These are phyloP conservation scores for Ectemnius lituratus DNA, from an alignment of 2,888 invertebrate genomes.

Conservation along the genomic window DNA sequence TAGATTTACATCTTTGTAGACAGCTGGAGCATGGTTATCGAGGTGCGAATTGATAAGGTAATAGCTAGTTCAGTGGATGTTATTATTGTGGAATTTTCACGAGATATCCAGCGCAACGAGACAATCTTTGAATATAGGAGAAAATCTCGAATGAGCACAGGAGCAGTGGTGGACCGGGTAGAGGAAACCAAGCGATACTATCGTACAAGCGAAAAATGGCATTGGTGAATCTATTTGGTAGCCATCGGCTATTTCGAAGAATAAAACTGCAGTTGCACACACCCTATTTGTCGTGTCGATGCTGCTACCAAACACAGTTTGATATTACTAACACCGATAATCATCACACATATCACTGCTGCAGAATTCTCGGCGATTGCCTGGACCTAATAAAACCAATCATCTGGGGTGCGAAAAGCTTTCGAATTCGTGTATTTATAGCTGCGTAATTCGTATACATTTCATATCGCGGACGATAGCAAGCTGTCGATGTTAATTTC, in stretches of 20 bases:
- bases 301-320: slow-evolving; percentile 56
- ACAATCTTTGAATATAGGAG: background rate
- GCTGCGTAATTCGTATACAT: too few relatives aligned
- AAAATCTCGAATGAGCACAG: background rate
- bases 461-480: too few relatives aligned
- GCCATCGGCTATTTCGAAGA: slow-evolving; percentile 56
- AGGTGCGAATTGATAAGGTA: too few relatives aligned
- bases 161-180: slow-evolving; percentile 1
- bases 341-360: too few relatives aligned
- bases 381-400: too few relatives aligned
- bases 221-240: slow-evolving; percentile 44
- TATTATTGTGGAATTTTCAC: background rate
- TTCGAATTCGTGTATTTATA: too few relatives aligned
- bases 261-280: slow-evolving; percentile 65
- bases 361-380: too few relatives aligned
- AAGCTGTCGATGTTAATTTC: too few relatives aligned
- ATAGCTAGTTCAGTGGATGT: too few relatives aligned
- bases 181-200: slow-evolving; percentile 14
- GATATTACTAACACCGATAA: slow-evolving; percentile 40
- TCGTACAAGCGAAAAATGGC: slow-evolving; percentile 29
- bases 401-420: too few relatives aligned
- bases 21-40: too few relatives aligned
- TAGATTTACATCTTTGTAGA: too few relatives aligned
- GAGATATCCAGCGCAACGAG: background rate
- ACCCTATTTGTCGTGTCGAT: slow-evolving; percentile 56